Percentiles rank a stretch among this genome's conserved stretches.
These are phyloP conservation scores for Spermophilus dauricus DNA, from an alignment of 2,113 vertebrate genomes.

Conservation along the genomic window DNA sequence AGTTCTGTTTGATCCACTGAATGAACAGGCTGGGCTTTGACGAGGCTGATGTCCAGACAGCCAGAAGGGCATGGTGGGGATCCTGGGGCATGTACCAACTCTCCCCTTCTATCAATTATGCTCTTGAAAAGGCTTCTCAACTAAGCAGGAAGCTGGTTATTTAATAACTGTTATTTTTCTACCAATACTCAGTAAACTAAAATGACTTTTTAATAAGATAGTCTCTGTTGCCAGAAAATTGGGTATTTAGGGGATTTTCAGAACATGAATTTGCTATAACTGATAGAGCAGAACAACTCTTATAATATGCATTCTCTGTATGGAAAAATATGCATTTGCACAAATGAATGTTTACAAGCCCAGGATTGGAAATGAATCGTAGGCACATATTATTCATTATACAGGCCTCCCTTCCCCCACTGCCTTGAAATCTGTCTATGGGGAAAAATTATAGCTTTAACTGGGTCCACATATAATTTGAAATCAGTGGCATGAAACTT, in stretches of 20 bases:
- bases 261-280: slow-evolving; percentile 72
- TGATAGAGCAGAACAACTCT: slow-evolving; percentile 69
- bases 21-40: rapidly evolving
- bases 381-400: slow-evolving; percentile 57
- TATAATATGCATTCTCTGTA: slow-evolving; percentile 51
- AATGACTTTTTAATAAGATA: slow-evolving; percentile 81
- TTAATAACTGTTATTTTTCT: slow-evolving; percentile 71
- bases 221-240: slow-evolving; percentile 72
- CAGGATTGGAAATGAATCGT: slow-evolving; percentile 51
- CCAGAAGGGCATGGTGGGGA: rapidly evolving
- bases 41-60: rapidly evolving
- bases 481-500: slow-evolving; percentile 2
- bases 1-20: rapidly evolving
- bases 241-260: slow-evolving; percentile 73
- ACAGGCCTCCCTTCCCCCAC: background rate
- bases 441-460: background rate
- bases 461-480: slow-evolving; percentile 26
- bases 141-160: slow-evolving; percentile 31
- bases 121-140: slow-evolving; percentile 12
- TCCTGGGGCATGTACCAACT: rapidly evolving
- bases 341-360: slow-evolving; percentile 66
- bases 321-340: slow-evolving; percentile 71
- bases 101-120: background rate
- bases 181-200: slow-evolving; percentile 62
- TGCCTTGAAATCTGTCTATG: background rate